Percentiles rank a stretch among this genome's conserved stretches.
Evolutionary conservation across 2,888 invertebrate genomes (phyloP).

Genomic region (Anticlea derivata): DNA sequence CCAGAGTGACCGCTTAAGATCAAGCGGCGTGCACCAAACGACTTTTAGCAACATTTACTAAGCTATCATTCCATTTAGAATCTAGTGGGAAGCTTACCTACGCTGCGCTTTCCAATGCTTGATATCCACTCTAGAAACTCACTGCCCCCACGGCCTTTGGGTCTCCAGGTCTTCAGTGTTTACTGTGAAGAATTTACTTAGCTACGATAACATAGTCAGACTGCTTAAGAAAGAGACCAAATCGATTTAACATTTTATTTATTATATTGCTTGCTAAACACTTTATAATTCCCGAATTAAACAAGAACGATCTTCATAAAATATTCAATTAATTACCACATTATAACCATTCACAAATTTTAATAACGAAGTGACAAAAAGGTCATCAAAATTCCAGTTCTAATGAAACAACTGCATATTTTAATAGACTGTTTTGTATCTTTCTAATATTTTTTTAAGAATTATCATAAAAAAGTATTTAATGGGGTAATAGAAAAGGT

Average conservation of each 20-base stretch:
- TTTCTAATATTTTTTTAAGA: slow-evolving; percentile 23
- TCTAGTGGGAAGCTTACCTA: no score
- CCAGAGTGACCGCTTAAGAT: no score
- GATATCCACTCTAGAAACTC: no score
- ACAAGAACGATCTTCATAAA: slow-evolving; percentile 15
- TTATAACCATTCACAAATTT: slow-evolving; percentile 16
- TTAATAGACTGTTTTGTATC: slow-evolving; percentile 25
- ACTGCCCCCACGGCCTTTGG: no score
- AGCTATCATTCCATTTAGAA: no score
- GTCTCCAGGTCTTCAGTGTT: no score
- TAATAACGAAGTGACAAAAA: slow-evolving; percentile 35
- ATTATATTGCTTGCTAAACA: slow-evolving; percentile 11
- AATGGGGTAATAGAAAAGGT: neutral
- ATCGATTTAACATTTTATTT: neutral
- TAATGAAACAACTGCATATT: slow-evolving; percentile 28
- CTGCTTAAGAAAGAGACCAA: neutral
- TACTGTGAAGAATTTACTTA: no score
- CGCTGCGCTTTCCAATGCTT: no score
- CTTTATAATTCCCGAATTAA: slow-evolving; percentile 10
- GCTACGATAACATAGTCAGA: no score
- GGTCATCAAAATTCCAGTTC: slow-evolving; percentile 32
- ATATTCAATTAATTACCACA: slow-evolving; percentile 25
- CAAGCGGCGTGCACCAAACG: no score
- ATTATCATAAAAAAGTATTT: slow-evolving; percentile 31
- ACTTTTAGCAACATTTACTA: no score